Evolutionary conservation across 2,797 vertebrate genomes (phyloP).

Genomic region (Taeniopygia guttata): DNA sequence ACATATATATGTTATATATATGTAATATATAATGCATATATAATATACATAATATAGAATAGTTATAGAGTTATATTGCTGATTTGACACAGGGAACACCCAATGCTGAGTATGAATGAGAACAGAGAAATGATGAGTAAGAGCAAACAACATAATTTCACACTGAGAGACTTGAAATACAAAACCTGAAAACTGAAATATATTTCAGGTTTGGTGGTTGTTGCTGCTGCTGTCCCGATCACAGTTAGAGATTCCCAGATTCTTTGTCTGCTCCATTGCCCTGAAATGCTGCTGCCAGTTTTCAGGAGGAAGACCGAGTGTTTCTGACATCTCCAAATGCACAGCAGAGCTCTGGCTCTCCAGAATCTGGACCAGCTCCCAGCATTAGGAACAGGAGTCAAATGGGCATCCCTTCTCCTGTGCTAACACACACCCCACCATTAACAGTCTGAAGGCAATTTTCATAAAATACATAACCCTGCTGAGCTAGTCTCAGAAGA

Average conservation of each 20-base stretch:
- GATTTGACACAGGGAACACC: neutral
- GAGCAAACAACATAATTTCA: constrained; percentile 14
- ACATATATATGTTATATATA: no score
- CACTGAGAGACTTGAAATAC: neutral
- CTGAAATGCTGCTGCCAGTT: neutral
- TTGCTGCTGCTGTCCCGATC: neutral
- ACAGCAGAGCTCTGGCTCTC: constrained; percentile 70
- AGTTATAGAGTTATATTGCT: neutral
- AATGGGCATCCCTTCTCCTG: constrained; percentile 59
- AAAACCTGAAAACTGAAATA: no score
- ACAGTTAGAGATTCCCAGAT: neutral
- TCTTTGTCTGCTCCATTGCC: neutral
- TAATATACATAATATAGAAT: no score
- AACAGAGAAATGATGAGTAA: neutral
- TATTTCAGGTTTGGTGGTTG: neutral
- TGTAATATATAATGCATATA: no score
- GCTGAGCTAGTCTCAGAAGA: constrained; percentile 73
- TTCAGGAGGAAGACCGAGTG: neutral
- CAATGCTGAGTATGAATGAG: neutral
- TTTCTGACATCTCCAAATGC: constrained; percentile 10
- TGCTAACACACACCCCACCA: constrained; percentile 67
- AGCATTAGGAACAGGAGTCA: constrained; percentile 65
- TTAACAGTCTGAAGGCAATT: constrained; percentile 78
- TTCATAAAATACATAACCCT: constrained; percentile 75
- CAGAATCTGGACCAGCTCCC: constrained; percentile 68